Conservation (phyloP, 2,113 vertebrate genomes). For the Eulemur rufifrons region DNA sequence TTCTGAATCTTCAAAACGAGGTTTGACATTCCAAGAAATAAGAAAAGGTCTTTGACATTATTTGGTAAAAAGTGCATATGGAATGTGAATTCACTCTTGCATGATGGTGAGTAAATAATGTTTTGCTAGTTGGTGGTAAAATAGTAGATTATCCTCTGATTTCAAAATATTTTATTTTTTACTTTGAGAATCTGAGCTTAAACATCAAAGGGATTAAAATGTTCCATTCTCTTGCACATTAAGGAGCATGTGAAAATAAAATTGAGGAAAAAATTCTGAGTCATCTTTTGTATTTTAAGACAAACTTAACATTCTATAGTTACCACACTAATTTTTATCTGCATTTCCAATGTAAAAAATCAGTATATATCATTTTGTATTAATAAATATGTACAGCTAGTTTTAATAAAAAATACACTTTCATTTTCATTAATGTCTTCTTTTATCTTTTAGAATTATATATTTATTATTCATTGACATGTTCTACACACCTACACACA, state of each 20-base stretch:
- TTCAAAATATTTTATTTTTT: conserved; percentile 31
- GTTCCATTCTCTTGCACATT: background rate
- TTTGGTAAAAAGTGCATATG: background rate
- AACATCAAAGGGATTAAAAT: conserved; percentile 40
- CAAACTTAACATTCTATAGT: conserved; percentile 19
- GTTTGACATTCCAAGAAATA: background rate
- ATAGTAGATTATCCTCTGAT: background rate
- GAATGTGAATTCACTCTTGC: background rate
- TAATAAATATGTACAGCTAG: background rate
- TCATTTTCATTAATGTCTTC: background rate
- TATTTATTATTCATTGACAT: conserved; percentile 36
- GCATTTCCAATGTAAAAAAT: conserved; percentile 16
- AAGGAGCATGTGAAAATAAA: conserved; percentile 27
- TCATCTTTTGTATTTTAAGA: background rate
- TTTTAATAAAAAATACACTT: background rate
- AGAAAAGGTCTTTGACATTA: background rate
- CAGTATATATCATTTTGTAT: background rate
- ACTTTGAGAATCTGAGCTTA: background rate
- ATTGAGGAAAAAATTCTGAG: background rate
- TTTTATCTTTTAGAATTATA: background rate
- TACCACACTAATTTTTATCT: background rate
- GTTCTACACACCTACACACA: background rate
- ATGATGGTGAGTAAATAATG: background rate
- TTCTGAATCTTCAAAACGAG: background rate
- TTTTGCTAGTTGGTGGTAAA: background rate